Evolutionary conservation across 2,888 invertebrate species (phyloP).

Genomic region (Drosophila tanythrix): DNA sequence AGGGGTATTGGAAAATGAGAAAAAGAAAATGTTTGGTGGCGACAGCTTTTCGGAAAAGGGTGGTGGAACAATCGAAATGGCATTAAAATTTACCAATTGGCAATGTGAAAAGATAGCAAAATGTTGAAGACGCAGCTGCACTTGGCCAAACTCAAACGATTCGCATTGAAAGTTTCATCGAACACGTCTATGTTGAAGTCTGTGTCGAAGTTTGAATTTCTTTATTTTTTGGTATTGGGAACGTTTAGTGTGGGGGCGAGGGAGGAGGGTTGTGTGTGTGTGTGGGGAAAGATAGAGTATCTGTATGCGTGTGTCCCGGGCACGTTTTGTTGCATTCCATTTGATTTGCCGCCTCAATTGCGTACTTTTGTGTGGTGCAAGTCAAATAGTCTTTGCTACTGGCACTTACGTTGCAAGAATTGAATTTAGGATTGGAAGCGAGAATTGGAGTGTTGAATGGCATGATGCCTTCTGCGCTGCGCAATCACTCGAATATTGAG

Average conservation of each 20-base stretch:
- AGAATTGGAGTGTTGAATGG: conserved; percentile 3
- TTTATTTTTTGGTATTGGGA: neutral
- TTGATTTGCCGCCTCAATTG: conserved; percentile 79
- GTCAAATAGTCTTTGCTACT: conserved; percentile 64
- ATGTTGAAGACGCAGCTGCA: conserved; percentile 75
- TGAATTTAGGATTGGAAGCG: neutral
- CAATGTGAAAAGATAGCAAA: conserved; percentile 69
- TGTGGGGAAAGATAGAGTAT: conserved; percentile 8
- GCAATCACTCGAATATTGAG: conserved; percentile 78
- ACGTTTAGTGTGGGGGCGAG: neutral
- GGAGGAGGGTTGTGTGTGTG: too few relatives aligned
- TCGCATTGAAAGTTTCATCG: conserved; percentile 60
- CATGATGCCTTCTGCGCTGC: conserved; percentile 35
- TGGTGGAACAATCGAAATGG: conserved; percentile 71
- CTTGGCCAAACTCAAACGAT: conserved; percentile 74
- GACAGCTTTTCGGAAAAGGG: conserved; percentile 36
- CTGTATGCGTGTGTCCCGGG: conserved; percentile 54
- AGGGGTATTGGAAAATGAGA: conserved; percentile 31
- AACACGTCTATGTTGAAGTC: conserved; percentile 33
- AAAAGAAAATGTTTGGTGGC: conserved; percentile 60
- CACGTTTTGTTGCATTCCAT: conserved; percentile 75
- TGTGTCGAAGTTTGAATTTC: conserved; percentile 2
- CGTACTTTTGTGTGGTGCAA: conserved; percentile 74
- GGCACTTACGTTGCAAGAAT: conserved; percentile 28
- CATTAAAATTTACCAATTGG: conserved; percentile 79